Base-by-base conservation (phyloP, 2,888 invertebrate species). In the Aspidiotus rigidus region DNA sequence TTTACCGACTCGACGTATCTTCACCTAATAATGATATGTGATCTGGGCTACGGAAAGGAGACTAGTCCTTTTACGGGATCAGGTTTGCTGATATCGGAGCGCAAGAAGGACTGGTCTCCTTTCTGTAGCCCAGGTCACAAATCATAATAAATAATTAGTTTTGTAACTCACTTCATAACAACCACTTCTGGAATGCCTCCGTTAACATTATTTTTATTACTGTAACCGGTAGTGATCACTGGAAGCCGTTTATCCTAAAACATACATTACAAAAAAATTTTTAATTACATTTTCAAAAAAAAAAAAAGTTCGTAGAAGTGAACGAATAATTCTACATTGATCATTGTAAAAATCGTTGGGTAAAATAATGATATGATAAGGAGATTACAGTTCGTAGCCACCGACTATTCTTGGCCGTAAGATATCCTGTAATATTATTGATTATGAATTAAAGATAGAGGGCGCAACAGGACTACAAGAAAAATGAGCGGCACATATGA, bases 151-250 rank as follows among this genome's bases (percentile, higher is more conserved):
- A 28, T 59, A 17, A 39, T 10, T 17, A 8, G 3, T 1, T 10
- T 39, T 3, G 39, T 13, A 0, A 67, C 67, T 67, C 53, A 67
- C 67, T 67, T 67, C 44, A 67, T 57, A 42, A 67, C 49, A 13
- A 67, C 67, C 49, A 67, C 56, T 56, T 67, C 67, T 59, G 67
- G 28, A 59, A 59, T 67, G 60, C 60, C 53, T 44, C 60, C 57
- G 28, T 67, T 56, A 16, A 42, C 59, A 15, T 42, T 44, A 15
- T 67, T 67, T 44, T 53, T 59, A 11, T 59, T 49, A 49, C 59
- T 44, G 49, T 67, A 67, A 39, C 28, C 59, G 59, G 41, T 64
- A 40, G 56, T 67, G 15, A 67, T 67, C 53, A 67, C 59, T 59
- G 67, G 67, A 7, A 44, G 49, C 13, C 2, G 49, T 67, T 67